Evolutionary conservation across 2,888 invertebrate species (phyloP), one percentile per base, ranked within the genome.

Genomic region (Mesopsocus fuscifrons): DNA sequence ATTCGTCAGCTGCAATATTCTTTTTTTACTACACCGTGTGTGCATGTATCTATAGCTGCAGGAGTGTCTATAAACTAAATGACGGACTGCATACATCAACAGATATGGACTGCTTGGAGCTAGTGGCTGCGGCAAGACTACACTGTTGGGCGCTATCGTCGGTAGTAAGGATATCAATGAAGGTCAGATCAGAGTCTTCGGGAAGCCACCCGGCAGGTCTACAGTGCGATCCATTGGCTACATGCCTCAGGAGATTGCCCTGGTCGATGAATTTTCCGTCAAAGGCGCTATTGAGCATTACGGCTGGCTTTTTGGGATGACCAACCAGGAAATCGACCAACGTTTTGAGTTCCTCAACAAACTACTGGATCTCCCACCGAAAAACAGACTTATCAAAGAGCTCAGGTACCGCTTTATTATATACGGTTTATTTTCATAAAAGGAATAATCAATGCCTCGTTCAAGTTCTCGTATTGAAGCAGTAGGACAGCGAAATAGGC

Each of bases 331-430:
- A 44, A 58, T 66, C 40, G 49, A 66, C n/a, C 71, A 76, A 33
- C 66, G 79, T 44, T 80, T 74, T 55, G 62, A 67, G 43, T 71
- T 79, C 54, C 67, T 89, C 18, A 65, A 73, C 31, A 69, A 73
- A 26, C 65, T 89, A 17, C 63, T 91, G 6, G 79, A 87, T 34
- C 59, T 91, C 46, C 85, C 89, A 5, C 71, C 74, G 2, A 69
- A 70, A 21, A 60, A 67, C 49, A 65, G 74, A 60, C 55, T 71
- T 58, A 56, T 89, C 43, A 77, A 76, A 54, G 56, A 59, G 34
- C 54, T 65, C 17, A 65, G 64, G 64, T 64, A 38, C 4, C 3
- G 21, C 11, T 11, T n/a, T n/a, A n/a, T n/a, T n/a, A n/a, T n/a
- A n/a, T n/a, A n/a, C n/a, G n/a, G n/a, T n/a, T n/a, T n/a, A n/a